These are phyloP conservation scores for Microplitis deprimator DNA, from an alignment of 2,888 invertebrate species.

Conservation along the genomic window DNA sequence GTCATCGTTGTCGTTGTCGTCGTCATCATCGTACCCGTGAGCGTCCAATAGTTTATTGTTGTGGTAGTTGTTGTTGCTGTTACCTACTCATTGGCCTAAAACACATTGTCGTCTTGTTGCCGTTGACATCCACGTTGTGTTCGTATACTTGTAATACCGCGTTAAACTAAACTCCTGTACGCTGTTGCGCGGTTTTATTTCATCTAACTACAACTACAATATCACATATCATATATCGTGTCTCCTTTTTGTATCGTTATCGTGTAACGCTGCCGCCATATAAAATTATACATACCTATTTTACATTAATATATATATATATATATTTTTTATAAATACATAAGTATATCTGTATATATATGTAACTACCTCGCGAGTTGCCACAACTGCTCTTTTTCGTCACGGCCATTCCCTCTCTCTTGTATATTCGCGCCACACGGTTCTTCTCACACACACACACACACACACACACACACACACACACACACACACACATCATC, in stretches of 20 bases:
- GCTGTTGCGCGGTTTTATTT: background rate
- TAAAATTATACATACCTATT: background rate
- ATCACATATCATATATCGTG: background rate
- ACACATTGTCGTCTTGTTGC: background rate
- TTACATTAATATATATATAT: background rate
- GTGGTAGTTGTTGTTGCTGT: background rate
- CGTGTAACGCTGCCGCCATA: background rate
- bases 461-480: too few relatives aligned
- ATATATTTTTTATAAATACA: background rate
- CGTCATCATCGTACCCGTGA: background rate
- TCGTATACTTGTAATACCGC: background rate
- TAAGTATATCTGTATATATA: background rate
- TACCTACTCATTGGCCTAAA: background rate
- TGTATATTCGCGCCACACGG: slow-evolving; percentile 38
- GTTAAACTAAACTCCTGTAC: background rate
- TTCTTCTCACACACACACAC: slow-evolving; percentile 29
- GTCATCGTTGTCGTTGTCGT: slow-evolving; percentile 6
- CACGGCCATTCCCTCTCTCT: slow-evolving; percentile 42
- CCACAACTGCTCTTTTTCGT: slow-evolving; percentile 26
- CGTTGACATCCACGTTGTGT: slow-evolving; percentile 6
- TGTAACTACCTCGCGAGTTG: slow-evolving; percentile 27
- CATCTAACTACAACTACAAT: background rate
- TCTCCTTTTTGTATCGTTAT: background rate
- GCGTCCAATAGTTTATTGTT: background rate
- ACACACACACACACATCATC: too few relatives aligned